These are phyloP conservation scores for Heteropelma amictum DNA, from an alignment of 2,888 invertebrate genomes.

Conservation along the genomic window DNA sequence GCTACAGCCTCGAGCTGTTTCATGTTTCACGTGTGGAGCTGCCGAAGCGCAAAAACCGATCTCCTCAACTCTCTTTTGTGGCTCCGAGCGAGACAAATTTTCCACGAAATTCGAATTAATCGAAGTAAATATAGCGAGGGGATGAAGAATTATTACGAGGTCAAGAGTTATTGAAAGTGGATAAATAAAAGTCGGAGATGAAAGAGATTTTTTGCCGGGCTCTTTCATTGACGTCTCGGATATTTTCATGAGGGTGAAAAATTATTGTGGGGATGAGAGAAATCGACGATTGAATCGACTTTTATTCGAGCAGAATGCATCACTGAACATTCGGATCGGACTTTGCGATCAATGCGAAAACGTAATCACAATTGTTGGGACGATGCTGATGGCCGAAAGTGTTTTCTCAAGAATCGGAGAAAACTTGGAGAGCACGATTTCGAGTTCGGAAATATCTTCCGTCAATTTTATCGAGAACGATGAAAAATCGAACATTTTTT, in stretches of 20 bases:
- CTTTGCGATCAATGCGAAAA: no score
- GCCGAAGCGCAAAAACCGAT: slow-evolving; percentile 40
- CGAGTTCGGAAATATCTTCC: no score
- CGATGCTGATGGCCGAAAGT: no score
- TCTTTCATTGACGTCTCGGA: neutral
- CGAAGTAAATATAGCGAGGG: slow-evolving; percentile 32
- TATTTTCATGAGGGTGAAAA: neutral
- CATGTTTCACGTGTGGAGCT: slow-evolving; percentile 64
- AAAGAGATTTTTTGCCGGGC: neutral
- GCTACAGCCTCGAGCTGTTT: slow-evolving; percentile 65
- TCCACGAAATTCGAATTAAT: slow-evolving; percentile 36
- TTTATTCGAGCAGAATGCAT: no score
- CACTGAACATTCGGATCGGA: no score
- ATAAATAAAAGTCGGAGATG: slow-evolving; percentile 17
- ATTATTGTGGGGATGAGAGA: neutral
- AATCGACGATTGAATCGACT: neutral
- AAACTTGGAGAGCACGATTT: no score
- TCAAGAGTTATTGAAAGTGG: neutral
- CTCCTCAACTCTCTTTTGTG: neutral
- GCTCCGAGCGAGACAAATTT: neutral
- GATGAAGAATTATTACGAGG: slow-evolving; percentile 25
- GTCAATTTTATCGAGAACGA: no score
- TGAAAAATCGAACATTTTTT: no score
- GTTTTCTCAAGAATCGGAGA: no score
- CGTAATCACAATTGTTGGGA: no score